Evolutionary conservation across 2,797 vertebrate genomes (phyloP).

Genomic region (Falco rusticolus): DNA sequence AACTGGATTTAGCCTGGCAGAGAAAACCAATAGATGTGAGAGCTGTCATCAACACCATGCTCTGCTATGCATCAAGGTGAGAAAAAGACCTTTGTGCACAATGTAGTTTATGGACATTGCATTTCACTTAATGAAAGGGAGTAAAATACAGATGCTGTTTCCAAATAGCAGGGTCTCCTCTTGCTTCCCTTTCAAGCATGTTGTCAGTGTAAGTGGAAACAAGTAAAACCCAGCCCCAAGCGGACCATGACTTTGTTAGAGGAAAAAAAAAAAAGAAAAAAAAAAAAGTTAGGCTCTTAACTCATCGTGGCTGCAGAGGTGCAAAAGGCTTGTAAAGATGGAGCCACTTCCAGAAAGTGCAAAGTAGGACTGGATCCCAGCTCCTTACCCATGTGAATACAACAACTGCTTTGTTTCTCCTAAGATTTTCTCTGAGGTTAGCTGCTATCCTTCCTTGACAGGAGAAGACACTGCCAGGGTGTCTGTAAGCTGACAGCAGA

Average conservation of each 20-base stretch:
- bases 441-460: background rate
- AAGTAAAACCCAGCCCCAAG: background rate
- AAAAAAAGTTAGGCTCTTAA: background rate
- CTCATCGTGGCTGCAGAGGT: background rate
- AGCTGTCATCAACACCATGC: slow-evolving; percentile 25
- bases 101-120: slow-evolving; percentile 32
- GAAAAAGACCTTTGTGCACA: slow-evolving; percentile 45
- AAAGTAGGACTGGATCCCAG: background rate
- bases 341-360: background rate
- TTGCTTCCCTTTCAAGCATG: background rate
- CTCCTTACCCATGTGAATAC: background rate
- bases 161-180: background rate
- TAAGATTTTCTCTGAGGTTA: background rate
- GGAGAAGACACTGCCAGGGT: background rate
- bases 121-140: slow-evolving; percentile 53
- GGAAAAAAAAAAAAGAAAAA: background rate
- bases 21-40: slow-evolving; percentile 31
- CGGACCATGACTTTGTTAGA: background rate
- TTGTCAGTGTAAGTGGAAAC: slow-evolving; percentile 12
- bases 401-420: background rate
- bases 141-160: slow-evolving; percentile 30
- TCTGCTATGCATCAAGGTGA: slow-evolving; percentile 48
- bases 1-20: slow-evolving; percentile 31
- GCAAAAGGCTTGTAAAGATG: background rate
- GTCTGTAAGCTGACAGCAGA: background rate